Evolutionary conservation across 2,113 vertebrate species (phyloP).

Genomic region (Ochotona curzoniae): DNA sequence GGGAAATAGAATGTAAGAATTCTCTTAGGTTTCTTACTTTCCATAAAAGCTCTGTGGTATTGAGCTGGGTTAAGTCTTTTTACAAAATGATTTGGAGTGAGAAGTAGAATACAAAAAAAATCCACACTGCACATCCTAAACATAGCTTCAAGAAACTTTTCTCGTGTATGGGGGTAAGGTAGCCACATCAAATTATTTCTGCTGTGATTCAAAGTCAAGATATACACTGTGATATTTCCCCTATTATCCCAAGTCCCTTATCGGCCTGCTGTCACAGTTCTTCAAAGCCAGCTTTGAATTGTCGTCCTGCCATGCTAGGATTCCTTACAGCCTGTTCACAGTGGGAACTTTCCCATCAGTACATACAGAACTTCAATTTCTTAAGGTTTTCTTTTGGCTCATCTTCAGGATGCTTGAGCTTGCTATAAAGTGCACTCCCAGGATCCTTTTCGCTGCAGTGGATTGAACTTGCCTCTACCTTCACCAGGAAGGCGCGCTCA

Average conservation of each 20-base stretch:
- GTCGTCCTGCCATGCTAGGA: not conserved
- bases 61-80: not conserved
- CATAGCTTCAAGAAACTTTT: slow-evolving; percentile 40
- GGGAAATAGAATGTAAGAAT: slow-evolving; percentile 19
- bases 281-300: slow-evolving; percentile 46
- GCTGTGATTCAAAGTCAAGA: slow-evolving; percentile 42
- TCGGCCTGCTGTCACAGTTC: slow-evolving; percentile 33
- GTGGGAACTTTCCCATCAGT: slow-evolving; percentile 26
- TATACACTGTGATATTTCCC: slow-evolving; percentile 32
- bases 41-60: not conserved
- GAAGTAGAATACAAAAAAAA: not conserved
- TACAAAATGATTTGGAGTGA: not conserved
- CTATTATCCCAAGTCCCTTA: not conserved
- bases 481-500: not conserved
- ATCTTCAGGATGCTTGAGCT: not conserved
- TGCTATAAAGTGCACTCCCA: not conserved
- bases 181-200: slow-evolving; percentile 31
- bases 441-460: not conserved
- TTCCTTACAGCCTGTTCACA: slow-evolving; percentile 49
- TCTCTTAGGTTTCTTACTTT: slow-evolving; percentile 48
- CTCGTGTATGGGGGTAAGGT: not conserved
- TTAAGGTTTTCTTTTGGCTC: slow-evolving; percentile 35
- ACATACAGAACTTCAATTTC: not conserved
- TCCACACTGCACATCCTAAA: not conserved
- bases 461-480: not conserved